Percentiles rank a stretch among this genome's conserved stretches.
phyloP scores from a whole-genome alignment of 2,113 vertebrate species.

The Colossoma macropomum region DNA sequence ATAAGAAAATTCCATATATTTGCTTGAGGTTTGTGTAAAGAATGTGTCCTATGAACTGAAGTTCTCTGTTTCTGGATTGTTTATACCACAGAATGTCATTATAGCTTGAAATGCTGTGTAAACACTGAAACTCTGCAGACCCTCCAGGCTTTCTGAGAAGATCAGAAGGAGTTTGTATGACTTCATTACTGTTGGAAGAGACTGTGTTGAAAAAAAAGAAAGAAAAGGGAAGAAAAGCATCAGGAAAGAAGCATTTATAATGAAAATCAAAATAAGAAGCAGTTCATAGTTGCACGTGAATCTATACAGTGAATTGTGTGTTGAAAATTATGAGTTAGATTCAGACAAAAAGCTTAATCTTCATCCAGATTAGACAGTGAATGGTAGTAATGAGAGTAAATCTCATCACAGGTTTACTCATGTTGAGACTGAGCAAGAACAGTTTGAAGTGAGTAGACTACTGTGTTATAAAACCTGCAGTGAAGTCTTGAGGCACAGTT shows the following conservation, averaged over 20 bases:
- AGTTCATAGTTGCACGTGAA: too few relatives aligned
- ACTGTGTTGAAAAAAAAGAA: too few relatives aligned
- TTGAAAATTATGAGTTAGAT: too few relatives aligned
- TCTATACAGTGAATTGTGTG: too few relatives aligned
- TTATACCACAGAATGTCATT: slow-evolving; percentile 46
- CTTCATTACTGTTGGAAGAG: not conserved
- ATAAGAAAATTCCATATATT: too few relatives aligned
- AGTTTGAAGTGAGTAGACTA: not conserved
- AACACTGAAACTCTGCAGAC: slow-evolving; percentile 21
- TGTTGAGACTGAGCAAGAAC: too few relatives aligned
- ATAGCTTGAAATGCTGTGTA: slow-evolving; percentile 19
- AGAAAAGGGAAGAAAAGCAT: too few relatives aligned
- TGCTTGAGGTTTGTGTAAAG: rapidly evolving
- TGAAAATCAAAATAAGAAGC: too few relatives aligned
- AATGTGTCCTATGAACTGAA: slow-evolving; percentile 36
- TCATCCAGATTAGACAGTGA: not conserved
- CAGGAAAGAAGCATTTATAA: too few relatives aligned
- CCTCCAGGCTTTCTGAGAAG: not conserved
- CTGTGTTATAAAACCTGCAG: not conserved
- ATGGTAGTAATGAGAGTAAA: not conserved
- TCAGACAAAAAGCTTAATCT: not conserved
- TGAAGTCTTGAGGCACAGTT: too few relatives aligned
- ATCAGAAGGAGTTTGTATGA: slow-evolving; percentile 1
- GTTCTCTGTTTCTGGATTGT: not conserved
- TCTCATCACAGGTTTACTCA: not conserved